Evolutionary conservation across 2,797 vertebrate species (phyloP), one percentile per base, ranked within the genome.

Genomic region (Zenarchopterus dispar): DNA sequence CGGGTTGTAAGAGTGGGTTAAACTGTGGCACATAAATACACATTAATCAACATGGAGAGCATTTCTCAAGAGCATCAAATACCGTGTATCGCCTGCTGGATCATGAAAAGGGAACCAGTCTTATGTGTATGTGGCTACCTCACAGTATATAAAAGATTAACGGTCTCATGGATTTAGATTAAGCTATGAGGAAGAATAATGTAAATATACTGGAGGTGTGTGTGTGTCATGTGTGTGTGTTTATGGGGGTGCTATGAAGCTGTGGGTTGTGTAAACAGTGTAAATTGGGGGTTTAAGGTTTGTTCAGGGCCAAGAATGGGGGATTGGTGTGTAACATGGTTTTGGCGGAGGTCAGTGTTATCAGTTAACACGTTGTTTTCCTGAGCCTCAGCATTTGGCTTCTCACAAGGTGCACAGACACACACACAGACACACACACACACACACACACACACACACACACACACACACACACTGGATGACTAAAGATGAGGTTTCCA

Each of bases 291-390:
- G 46, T 56, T 74, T 71, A 68, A 51, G 43, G 72, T 70, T 66
- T 84, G 76, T 70, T 23, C 19, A 26, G 31, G 22, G 45, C 54
- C 13, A 22, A n/a, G 3, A 5, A 21, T 11, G 62, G 57, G 69
- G 73, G 73, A n/a, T 11, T 52, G 51, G 51, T 58, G 60, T 45
- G 71, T 78, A 52, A 46, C 56, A 55, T 69, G 19, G 31, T 36
- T 62, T 48, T 22, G 21, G 4, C 26, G 39, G 47, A 75, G 64
- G 62, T 48, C 36, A 8, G 64, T 80, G 66, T 81, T 90, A 89
- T 92, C 84, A 88, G 77, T 82, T 88, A 53, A 41, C 77, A 73
- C 73, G 26, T 81, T 82, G 74, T 26, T 28, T 13, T 4, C 33
- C 33, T 36, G 28, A 5, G 28, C 33, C 69, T 82, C 73, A 73